These are phyloP conservation scores for Protonemura montana DNA, from an alignment of 2,888 invertebrate species.

Conservation along the genomic window DNA sequence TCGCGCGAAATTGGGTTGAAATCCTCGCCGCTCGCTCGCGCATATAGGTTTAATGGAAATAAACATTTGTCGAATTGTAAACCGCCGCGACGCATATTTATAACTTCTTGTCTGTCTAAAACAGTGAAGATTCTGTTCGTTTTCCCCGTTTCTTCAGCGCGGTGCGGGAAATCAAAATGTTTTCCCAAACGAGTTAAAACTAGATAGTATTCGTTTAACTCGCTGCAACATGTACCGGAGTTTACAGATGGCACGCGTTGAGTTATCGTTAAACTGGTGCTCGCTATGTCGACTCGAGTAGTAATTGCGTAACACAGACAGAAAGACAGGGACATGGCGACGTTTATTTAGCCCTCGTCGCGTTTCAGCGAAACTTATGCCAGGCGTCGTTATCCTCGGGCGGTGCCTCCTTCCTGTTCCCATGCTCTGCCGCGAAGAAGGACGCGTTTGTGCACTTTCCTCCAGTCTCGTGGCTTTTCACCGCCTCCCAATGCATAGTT, in stretches of 20 bases:
- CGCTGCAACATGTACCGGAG: background rate
- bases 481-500: background rate
- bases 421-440: too few species aligned
- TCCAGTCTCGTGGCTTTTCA: background rate
- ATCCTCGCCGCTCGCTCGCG: background rate
- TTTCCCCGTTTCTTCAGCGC: background rate
- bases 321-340: background rate
- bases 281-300: background rate
- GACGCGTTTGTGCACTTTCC: background rate
- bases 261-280: background rate
- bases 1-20: background rate
- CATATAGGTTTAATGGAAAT: background rate
- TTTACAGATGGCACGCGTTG: background rate
- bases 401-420: background rate
- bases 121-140: background rate
- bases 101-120: background rate
- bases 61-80: background rate
- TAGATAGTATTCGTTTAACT: background rate
- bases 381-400: background rate
- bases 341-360: background rate
- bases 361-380: background rate
- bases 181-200: background rate
- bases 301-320: background rate
- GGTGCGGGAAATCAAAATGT: conserved; percentile 8
- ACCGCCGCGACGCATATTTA: background rate